These are phyloP conservation scores for Hybos culiciformis DNA, from an alignment of 2,888 invertebrate genomes.

Conservation along the genomic window DNA sequence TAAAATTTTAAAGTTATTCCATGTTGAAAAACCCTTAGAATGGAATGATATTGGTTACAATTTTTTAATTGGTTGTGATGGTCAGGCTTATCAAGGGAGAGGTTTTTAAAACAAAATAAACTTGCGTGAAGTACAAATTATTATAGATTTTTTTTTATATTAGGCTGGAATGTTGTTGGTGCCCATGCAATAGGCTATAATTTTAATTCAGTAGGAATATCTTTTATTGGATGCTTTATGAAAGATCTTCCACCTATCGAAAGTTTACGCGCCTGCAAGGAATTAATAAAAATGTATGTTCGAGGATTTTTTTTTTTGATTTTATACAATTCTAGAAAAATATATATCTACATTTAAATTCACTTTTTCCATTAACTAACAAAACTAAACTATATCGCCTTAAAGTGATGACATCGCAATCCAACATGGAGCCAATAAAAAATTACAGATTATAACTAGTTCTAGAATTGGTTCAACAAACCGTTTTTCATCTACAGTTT, in stretches of 20 bases:
- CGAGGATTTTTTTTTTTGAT: neutral
- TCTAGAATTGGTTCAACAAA: too few relatives aligned
- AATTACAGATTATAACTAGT: too few relatives aligned
- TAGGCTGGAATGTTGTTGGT: constrained; percentile 40
- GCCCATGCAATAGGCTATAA: constrained; percentile 43
- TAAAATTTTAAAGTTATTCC: constrained; percentile 30
- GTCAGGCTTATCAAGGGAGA: constrained; percentile 42
- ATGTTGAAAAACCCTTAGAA: constrained; percentile 39
- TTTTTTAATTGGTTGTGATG: constrained; percentile 44
- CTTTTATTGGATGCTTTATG: constrained; percentile 41
- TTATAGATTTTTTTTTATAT: neutral
- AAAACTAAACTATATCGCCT: too few relatives aligned
- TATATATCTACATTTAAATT: neutral
- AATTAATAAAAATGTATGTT: constrained; percentile 28
- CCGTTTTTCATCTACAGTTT: neutral
- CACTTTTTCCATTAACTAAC: neutral
- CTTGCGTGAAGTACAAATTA: neutral
- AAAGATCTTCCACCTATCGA: constrained; percentile 33
- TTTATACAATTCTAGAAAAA: too few relatives aligned
- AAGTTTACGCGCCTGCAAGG: constrained; percentile 35
- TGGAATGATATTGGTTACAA: constrained; percentile 42
- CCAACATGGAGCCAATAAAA: too few relatives aligned
- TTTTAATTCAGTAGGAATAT: constrained; percentile 37
- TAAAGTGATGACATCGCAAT: too few relatives aligned
- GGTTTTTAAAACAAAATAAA: constrained; percentile 18